A percentile compares a stretch with the other conserved stretches of the same genome.
phyloP scores from a whole-genome alignment of 2,797 vertebrate genomes.

The Selene dorsalis region DNA sequence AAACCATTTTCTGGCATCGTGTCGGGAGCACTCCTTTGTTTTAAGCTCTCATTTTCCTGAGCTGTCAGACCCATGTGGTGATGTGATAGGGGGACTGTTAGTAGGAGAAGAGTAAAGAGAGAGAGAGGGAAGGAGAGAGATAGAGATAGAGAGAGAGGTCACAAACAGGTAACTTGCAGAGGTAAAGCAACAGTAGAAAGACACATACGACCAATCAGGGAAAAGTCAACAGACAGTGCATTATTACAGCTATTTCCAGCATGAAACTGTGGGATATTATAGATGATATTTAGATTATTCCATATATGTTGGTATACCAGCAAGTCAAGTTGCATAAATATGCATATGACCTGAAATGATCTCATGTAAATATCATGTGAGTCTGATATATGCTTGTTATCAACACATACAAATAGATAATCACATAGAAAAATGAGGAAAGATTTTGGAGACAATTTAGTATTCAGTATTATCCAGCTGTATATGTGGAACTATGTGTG shows the following conservation, averaged over 20 bases:
- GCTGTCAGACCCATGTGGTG: slow-evolving; percentile 72
- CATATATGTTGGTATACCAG: neutral
- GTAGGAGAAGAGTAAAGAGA: slow-evolving; percentile 24
- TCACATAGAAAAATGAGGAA: neutral
- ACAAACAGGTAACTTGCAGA: slow-evolving; percentile 27
- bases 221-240: neutral
- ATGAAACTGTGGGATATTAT: neutral
- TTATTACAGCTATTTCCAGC: neutral
- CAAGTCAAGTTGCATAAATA: slow-evolving; percentile 2
- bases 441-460: neutral
- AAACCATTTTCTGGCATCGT: slow-evolving; percentile 66
- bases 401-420: neutral
- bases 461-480: neutral
- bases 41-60: slow-evolving; percentile 71
- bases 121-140: slow-evolving; percentile 20
- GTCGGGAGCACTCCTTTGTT: slow-evolving; percentile 58
- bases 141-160: slow-evolving; percentile 21
- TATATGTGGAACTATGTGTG: no score
- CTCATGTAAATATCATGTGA: neutral
- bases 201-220: neutral
- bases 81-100: slow-evolving; percentile 61
- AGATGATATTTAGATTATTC: neutral
- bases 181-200: slow-evolving; percentile 5
- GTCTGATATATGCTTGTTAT: slow-evolving; percentile 9
- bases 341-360: neutral